These are phyloP conservation scores for Caenorhabditis imperialis DNA, from an alignment of 2,888 invertebrate genomes.

Conservation along the genomic window DNA sequence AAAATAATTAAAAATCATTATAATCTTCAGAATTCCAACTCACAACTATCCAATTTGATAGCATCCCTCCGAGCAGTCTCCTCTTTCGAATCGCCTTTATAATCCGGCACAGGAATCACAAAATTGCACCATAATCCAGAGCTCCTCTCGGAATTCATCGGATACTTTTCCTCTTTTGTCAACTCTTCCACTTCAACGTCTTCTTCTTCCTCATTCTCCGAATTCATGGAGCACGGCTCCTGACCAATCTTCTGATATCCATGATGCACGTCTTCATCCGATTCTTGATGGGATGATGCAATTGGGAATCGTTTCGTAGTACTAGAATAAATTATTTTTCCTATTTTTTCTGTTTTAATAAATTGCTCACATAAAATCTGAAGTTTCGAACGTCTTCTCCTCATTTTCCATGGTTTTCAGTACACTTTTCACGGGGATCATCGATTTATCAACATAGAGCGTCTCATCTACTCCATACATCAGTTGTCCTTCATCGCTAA, in stretches of 20 bases:
- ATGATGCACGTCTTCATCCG: not conserved
- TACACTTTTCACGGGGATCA: constrained; percentile 12
- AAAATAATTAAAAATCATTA: not conserved
- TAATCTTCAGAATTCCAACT: not conserved
- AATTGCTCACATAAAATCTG: too few relatives aligned
- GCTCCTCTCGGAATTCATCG: not conserved
- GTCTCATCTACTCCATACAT: constrained; percentile 28
- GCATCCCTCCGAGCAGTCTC: constrained; percentile 5
- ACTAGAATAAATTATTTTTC: constrained; percentile 10
- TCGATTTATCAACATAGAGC: constrained; percentile 23
- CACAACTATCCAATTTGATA: constrained; percentile 12
- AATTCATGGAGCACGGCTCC: too few relatives aligned
- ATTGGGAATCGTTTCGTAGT: constrained; percentile 20
- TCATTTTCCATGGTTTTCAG: too few relatives aligned
- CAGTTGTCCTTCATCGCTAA: constrained; percentile 44
- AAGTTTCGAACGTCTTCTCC: too few relatives aligned
- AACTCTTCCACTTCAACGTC: too few relatives aligned
- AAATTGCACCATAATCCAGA: constrained; percentile 44
- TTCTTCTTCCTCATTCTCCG: too few relatives aligned
- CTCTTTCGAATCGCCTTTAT: not conserved
- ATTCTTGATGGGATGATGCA: too few relatives aligned
- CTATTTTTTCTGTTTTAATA: constrained; percentile 7
- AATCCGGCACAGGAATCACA: constrained; percentile 5
- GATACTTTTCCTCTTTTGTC: too few relatives aligned
- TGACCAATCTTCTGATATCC: constrained; percentile 31